Percentiles rank a stretch among this genome's conserved stretches.
Evolutionary conservation across 2,888 invertebrate species (phyloP).

Genomic region (Chalcosyrphus nemorum): DNA sequence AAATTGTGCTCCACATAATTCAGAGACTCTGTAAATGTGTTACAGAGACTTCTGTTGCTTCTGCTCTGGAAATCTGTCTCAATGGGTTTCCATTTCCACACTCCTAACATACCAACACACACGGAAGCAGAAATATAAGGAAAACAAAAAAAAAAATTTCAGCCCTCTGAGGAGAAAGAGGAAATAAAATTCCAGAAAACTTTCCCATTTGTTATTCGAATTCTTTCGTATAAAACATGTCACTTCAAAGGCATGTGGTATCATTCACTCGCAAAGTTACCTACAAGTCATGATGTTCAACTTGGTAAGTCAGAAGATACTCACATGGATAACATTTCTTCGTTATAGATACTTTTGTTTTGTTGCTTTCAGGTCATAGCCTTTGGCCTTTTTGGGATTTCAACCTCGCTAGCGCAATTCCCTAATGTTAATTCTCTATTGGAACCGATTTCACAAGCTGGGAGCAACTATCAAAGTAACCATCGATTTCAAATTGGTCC

Average conservation of each 20-base stretch:
- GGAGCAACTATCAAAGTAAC: conserved; percentile 1
- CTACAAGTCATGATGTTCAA: conserved; percentile 24
- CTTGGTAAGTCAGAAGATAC: conserved; percentile 48
- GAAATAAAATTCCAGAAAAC: neutral
- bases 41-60: neutral
- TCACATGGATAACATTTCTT: conserved; percentile 5
- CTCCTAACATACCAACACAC: neutral
- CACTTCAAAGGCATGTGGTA: conserved; percentile 22
- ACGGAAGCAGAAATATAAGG: too few relatives aligned
- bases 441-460: conserved; percentile 19
- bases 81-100: conserved; percentile 12
- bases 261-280: conserved; percentile 29
- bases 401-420: conserved; percentile 18
- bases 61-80: neutral
- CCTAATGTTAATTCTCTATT: conserved; percentile 51
- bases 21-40: neutral
- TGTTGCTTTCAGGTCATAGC: conserved; percentile 30
- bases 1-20: conserved; percentile 34
- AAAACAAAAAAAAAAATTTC: neutral
- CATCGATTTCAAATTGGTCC: conserved; percentile 35
- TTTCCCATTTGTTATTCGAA: conserved; percentile 32
- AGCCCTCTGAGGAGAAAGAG: neutral
- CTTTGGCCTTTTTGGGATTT: conserved; percentile 6
- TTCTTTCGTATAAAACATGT: conserved; percentile 53
- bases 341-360: neutral